Base-by-base conservation (phyloP, 2,888 invertebrate genomes). In the Pristionchus arcanus region DNA sequence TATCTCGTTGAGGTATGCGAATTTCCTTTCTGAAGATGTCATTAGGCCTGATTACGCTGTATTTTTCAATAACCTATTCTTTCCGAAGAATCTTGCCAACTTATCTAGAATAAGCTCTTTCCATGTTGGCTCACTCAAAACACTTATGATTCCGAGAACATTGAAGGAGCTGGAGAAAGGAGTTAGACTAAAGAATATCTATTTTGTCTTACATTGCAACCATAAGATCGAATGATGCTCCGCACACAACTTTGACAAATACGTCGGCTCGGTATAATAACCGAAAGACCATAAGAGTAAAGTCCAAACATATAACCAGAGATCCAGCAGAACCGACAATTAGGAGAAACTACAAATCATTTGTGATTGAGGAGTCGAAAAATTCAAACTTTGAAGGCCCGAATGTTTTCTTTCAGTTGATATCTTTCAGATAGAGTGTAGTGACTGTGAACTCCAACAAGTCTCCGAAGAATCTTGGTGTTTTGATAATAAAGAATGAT, bases 381-480 rank as follows among this genome's bases (percentile, higher is more conserved):
- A 13, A 66, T n/a, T 25, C 34, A 31, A 37, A 74, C 81, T 53
- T 81, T 81, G 49, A 81, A 81, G 7, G 81, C 81, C 28, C 81
- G 9, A 16, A 81, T 81, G 81, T 81, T 49, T 13, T 81, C 81
- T 28, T 53, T 53, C 3, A 81, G 49, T 19, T 81, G 81, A 28
- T 81, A 81, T 49, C 81, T 21, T 28, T 81, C 81, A 7, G 81
- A 53, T 25, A 81, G 81, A 53, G 81, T 81, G 81, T 81, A 81
- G 21, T 28, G n/a, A 49, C 81, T 81, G 13, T 53, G 49, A 49
- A 37, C 19, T 4, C 74, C 74, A 1, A 37, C 25, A 4, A 74
- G 11, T 16, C 3, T 34, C 21, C 37, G 34, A 2, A 74, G 74
- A 0, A 31, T 74, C 19, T 37, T 42, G 16, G 19, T 34, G 37